These are phyloP conservation scores for Pan troglodytes DNA, from an alignment of 2,113 vertebrate species.

Conservation along the genomic window NHGRI_mPanTro3-v2.1_pri NC_072404.2:87466001-87466500, in stretches of 20 bases:
- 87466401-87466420: too few species aligned
- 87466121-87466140: not conserved
- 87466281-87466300: slow-evolving; percentile 14
- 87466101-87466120: not conserved
- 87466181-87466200: not conserved
- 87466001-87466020: not conserved
- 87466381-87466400: too few species aligned
- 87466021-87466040: not conserved
- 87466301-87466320: not conserved
- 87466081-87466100: not conserved
- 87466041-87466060: slow-evolving; percentile 18
- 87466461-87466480: too few species aligned
- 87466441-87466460: too few species aligned
- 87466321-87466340: not conserved
- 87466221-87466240: slow-evolving; percentile 48
- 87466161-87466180: slow-evolving; percentile 49
- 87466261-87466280: not conserved
- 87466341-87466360: too few species aligned
- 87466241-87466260: slow-evolving; percentile 35
- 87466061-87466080: not conserved
- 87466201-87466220: not conserved
- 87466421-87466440: too few species aligned
- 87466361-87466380: too few species aligned
- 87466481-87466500: too few species aligned
- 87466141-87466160: slow-evolving; percentile 29